phyloP scores from a whole-genome alignment of 2,888 invertebrate species.

The Melikaiella ostensackeni region DNA sequence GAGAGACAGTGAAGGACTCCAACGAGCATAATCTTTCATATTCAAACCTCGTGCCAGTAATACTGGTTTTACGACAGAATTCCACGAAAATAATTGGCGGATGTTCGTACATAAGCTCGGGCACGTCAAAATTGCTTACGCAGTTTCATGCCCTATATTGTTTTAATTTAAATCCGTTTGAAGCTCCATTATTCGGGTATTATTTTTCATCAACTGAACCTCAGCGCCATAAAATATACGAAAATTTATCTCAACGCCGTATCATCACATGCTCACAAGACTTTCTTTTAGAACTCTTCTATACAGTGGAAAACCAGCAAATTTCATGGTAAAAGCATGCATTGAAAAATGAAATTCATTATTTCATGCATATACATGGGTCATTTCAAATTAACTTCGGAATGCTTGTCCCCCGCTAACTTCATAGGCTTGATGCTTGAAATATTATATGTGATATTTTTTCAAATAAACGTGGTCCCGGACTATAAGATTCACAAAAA shows the following conservation, averaged over 20 bases:
- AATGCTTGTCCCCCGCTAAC: too few relatives aligned
- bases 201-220: constrained; percentile 20
- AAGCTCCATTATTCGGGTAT: constrained; percentile 14
- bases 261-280: constrained; percentile 29
- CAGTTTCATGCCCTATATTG: neutral
- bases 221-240: constrained; percentile 4
- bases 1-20: neutral
- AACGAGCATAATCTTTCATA: constrained; percentile 40
- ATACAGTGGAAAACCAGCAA: neutral
- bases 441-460: too few relatives aligned
- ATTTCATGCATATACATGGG: neutral
- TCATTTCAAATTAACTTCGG: too few relatives aligned
- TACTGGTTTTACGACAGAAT: constrained; percentile 46
- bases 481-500: too few relatives aligned
- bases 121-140: constrained; percentile 16
- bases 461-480: too few relatives aligned
- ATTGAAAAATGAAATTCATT: too few relatives aligned
- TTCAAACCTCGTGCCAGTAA: constrained; percentile 53
- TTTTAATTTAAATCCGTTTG: constrained; percentile 13
- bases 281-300: neutral
- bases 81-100: constrained; percentile 53
- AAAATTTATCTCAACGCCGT: constrained; percentile 27
- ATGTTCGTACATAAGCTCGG: constrained; percentile 9
- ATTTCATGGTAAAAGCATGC: constrained; percentile 2
- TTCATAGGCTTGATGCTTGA: too few relatives aligned